phyloP scores from a whole-genome alignment of 2,888 invertebrate genomes.

The Cataglyphis altisquamis region DNA sequence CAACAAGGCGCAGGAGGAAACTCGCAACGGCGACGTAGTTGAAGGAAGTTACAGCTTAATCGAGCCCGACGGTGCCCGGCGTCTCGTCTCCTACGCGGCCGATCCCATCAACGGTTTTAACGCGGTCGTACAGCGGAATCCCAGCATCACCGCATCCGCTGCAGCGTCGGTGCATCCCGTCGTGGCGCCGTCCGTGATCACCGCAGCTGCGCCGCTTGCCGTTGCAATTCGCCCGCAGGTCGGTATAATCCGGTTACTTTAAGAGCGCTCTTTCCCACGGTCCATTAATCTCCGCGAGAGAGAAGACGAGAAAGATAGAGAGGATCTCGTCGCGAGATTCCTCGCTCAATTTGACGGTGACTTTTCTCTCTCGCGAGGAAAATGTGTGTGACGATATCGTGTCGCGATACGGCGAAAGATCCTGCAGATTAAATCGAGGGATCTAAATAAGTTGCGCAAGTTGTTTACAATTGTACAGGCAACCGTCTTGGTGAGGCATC shows the following conservation, averaged over 20 bases:
- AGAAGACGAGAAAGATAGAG: background rate
- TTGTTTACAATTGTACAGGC: conserved; percentile 56
- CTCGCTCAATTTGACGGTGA: background rate
- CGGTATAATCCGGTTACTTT: conserved; percentile 60
- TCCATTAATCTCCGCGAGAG: conserved; percentile 25
- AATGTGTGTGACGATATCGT: background rate
- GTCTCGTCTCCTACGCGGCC: conserved; percentile 82
- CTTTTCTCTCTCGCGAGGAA: background rate
- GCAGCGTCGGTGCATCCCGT: conserved; percentile 57
- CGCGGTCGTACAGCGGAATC: conserved; percentile 82
- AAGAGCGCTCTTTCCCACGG: conserved; percentile 50
- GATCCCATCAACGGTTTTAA: conserved; percentile 84
- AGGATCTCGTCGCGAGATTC: background rate
- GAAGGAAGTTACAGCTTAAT: conserved; percentile 83
- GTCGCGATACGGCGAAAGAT: background rate
- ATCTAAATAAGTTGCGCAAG: background rate
- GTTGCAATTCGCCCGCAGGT: conserved; percentile 72
- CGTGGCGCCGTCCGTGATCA: conserved; percentile 57
- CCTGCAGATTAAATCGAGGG: background rate
- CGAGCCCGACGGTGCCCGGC: conserved; percentile 82
- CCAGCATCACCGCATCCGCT: conserved; percentile 73
- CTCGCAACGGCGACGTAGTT: conserved; percentile 82
- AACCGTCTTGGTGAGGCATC: conserved; percentile 69
- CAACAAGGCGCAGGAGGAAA: conserved; percentile 84
- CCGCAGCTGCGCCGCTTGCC: conserved; percentile 50